These are phyloP conservation scores for Anniella stebbinsi DNA, from an alignment of 2,797 vertebrate genomes.

Conservation along the genomic window DNA sequence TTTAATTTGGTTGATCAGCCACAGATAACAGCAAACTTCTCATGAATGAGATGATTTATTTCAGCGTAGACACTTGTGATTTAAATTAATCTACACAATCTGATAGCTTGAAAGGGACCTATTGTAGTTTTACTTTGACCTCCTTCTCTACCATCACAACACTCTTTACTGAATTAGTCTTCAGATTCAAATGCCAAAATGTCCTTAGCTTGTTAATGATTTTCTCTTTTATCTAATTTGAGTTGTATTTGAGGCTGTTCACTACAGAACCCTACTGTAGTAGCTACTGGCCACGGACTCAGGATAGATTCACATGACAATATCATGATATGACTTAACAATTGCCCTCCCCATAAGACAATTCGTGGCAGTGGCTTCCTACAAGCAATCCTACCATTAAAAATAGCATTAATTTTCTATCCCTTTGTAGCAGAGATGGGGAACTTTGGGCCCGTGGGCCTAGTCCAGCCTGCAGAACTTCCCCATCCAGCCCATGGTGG, in stretches of 20 bases:
- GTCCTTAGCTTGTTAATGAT: slow-evolving; percentile 18
- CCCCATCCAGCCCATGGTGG: no score
- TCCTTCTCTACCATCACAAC: slow-evolving; percentile 2
- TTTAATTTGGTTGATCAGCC: neutral
- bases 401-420: neutral
- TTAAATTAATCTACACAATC: neutral
- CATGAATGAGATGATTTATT: accelerated
- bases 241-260: neutral
- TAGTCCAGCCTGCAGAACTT: no score
- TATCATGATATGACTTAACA: neutral
- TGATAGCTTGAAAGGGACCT: neutral
- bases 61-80: neutral
- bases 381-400: neutral
- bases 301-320: neutral
- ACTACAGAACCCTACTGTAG: neutral
- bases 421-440: neutral
- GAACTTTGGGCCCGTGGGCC: no score
- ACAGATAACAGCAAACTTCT: neutral
- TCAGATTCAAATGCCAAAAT: neutral
- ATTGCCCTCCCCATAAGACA: neutral
- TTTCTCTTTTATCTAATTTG: slow-evolving; percentile 28
- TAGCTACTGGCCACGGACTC: neutral
- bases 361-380: neutral
- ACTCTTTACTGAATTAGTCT: neutral
- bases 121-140: neutral